Base-by-base conservation (phyloP, 2,888 invertebrate species). In the Drosophila greeni region DNA sequence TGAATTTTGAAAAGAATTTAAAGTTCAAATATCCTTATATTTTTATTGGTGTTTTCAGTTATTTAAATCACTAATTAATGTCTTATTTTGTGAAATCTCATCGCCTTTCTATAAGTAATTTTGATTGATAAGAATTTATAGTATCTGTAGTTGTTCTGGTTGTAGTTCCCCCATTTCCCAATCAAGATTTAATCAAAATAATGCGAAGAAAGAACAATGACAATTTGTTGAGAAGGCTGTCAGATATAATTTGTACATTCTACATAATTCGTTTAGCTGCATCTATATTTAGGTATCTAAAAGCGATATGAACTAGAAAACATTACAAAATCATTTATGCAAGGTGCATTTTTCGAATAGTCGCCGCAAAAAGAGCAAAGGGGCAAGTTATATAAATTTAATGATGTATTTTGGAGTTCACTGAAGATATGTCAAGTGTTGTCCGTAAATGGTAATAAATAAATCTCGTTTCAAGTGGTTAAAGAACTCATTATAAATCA, bases 241-340 rank as follows among this genome's bases (percentile, higher is more conserved):
- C 59, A 60, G 45, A 60, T 60, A 43, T 24, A 43, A 60, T 60
- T 59, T 60, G 31, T 45, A 43, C 34, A 60, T 59, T 60, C 43
- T 60, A 45, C 31, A 31, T 59, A 43, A 59, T 59, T 45, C 45
- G 45, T 45, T 59, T 60, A 59, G 59, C 59, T 59, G 59, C 37
- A 31, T 59, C 59, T 60, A 60, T 60, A 60, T 59, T 59, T 59
- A 36, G 59, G 59, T 59, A 59, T 43, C 60, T 59, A 56, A 56
- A 56, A 56, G 54, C 54, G 54, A 56, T 55, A 53, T 36, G 24
- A 34, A 33, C 33, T 51, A 39, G 33, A 33, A 33, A 51, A 54
- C 54, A 54, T 54, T 26, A 52, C 52, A 33, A 26, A 48, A 48
- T 48, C 29, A 55, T 55, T 36, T 52, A 45, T 45, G 45, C 45